Evolutionary conservation across 2,797 vertebrate species (phyloP), one percentile per base, ranked within the genome.

Genomic region (Brachymystax lenok): DNA sequence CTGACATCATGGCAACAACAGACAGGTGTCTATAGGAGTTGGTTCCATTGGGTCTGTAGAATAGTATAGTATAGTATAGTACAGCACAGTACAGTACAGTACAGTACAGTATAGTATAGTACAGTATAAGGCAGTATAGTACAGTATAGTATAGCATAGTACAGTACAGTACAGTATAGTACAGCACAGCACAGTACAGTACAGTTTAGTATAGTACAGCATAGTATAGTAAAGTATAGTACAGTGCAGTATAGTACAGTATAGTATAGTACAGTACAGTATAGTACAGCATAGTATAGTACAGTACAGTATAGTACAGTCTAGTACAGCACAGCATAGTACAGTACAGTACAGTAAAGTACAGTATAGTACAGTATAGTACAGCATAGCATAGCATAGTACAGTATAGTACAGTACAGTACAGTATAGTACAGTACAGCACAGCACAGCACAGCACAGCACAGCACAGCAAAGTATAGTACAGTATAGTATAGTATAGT

Each of bases 181-280:
- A 33, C 5, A 33, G 33, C 5, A 33, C 0, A 5, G 33, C 1
- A 33, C 0, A 33, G 33, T 5, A 33, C 0, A 33, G 33, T 0
- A 5, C 0, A 33, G 33, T 33, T 5, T 0, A 33, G 33, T 5
- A 33, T 0, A 33, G 33, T 33, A 33, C 0, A 33, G 33, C 5
- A 5, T 0, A 33, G 30, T 1, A 5, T 1, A 33, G 30, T 33
- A 33, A 0, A 5, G 30, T 5, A 33, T 1, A 33, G 33, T 5
- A 33, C 0, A 33, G 5, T 1, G 5, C 1, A 5, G 33, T 5
- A 33, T 0, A 33, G 4, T 5, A 33, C 4, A 33, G 30, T 1
- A 33, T 0, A 5, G 5, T 5, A 33, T 1, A 33, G 4, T 0
- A 33, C 0, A 33, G 30, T 5, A 33, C 0, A 5, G 33, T 1